These are phyloP conservation scores for Caenorhabditis brenneri DNA, from an alignment of 1,140 invertebrate genomes.

Conservation along the genomic window DNA sequence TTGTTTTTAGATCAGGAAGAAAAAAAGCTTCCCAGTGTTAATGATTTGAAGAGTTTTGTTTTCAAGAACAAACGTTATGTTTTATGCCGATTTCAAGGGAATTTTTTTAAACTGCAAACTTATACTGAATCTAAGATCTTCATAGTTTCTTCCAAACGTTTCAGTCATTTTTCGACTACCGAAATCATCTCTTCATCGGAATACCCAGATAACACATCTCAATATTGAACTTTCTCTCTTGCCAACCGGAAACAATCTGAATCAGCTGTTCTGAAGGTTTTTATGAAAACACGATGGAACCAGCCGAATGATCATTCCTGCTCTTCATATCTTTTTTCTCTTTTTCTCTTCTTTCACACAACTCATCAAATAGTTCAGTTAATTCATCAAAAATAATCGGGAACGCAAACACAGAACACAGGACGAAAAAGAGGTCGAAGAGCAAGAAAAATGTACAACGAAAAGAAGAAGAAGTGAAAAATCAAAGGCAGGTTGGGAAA, in stretches of 20 bases:
- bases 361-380: conserved; percentile 40
- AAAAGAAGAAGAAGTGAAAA: not conserved
- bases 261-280: not conserved
- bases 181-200: too few relatives aligned
- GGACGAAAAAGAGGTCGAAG: conserved; percentile 34
- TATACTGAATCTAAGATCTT: too few relatives aligned
- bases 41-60: too few relatives aligned
- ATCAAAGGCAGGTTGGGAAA: not conserved
- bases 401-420: conserved; percentile 15
- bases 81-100: too few relatives aligned
- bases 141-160: too few relatives aligned
- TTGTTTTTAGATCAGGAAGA: too few relatives aligned
- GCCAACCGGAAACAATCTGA: not conserved
- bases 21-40: too few relatives aligned
- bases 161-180: too few relatives aligned
- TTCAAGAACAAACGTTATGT: too few relatives aligned
- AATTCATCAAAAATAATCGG: conserved; percentile 43
- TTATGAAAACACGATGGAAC: conserved; percentile 8
- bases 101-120: too few relatives aligned
- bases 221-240: not conserved
- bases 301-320: conserved; percentile 4
- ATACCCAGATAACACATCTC: too few relatives aligned
- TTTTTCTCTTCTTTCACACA: not conserved
- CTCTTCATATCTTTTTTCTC: not conserved
- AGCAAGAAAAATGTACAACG: not conserved